Base-by-base conservation (phyloP, 92 coral and sea anemone species). In the Porites rus region DNA sequence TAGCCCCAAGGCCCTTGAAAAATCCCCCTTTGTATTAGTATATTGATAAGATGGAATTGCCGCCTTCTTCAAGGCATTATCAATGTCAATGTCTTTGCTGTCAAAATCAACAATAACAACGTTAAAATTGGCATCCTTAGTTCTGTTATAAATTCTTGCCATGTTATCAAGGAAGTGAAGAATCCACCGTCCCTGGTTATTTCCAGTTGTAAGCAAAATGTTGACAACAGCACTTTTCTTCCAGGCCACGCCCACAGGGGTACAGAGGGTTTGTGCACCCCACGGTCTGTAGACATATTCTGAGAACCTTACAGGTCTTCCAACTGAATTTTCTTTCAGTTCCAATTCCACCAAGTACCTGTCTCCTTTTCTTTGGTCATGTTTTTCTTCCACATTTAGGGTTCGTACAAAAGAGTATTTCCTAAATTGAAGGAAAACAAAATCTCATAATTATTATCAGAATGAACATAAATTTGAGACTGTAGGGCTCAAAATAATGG, bases 121-220 rank as follows among this genome's bases (percentile, higher is more conserved):
- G 86, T 96, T 96, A 28, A 94, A 92, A 68, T 94, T 87, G 22
- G 28, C 20, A 76, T 96, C 98, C 74, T 91, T 86, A 10, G 98
- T 94, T 38, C 84, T 87, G 19, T 76, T 82, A 64, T 89, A 87
- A 72, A 96, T 93, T 76, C 88, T 85, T 31, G 90, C 92, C 87
- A 96, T 90, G 77, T 87, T 92, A 78, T 94, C 84, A 18, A 96
- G 92, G 38, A 96, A 95, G 80, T 96, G 98, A 18, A 91, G 90
- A 19, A 96, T 94, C 99, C 99, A 96, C 24, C 90, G 80, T 62
- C 94, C 98, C 70, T 96, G 99, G 58, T 93, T 90, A 16, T 94
- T 93, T 20, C 99, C 99, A 22, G 94, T 87, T 13, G 97, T 92
- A 1, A 96, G 80, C 6, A 96, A 51, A 62, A 96, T 87, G 80